Evolutionary conservation across 2,797 vertebrate genomes (phyloP), one percentile per base, ranked within the genome.

Genomic region (Sarcoramphus papa): DNA sequence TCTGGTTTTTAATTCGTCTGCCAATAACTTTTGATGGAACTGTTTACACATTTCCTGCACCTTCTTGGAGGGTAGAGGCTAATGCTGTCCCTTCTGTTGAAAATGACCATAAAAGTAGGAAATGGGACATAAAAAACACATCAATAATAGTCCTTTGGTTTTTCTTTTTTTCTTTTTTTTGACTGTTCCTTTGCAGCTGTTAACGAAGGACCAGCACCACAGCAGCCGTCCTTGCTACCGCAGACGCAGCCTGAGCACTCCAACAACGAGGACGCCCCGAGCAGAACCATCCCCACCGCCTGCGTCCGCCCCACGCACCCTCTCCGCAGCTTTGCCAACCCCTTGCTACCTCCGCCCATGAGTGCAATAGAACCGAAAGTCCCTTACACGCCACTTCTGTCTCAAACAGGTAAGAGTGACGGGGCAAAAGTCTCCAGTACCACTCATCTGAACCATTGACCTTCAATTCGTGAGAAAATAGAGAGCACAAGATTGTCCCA

Each of bases 241-340:
- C 90, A 97, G 13, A 74, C 98, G 0, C 98, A 98, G 79, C 95
- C 98, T 1, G 98, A 99, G 79, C 99, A 98, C 28, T 89, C 98
- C 28, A 98, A 96, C 72, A 95, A 63, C 1, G 99, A 99, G 77
- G 98, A 98, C 5, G 98, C 97, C 5, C 97, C 98, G 2, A 98
- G 98, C 86, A 98, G 99, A 63, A 99, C 98, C 80, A 99, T 99
- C 96, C 99, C 99, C 2, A 99, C 99, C 0, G 99, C 99, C 53
- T 99, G 99, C 2, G 99, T 99, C 8, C 98, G 99, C 23, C 99
- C 99, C 27, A 98, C 98, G 1, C 99, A 99, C 88, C 99, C 99
- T 0, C 98, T 99, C 19, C 98, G 99, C 41, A 99, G 99, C 97
- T 99, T 99, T 86, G 99, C 99, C 93, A 99, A 98, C 91, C 99